Base-by-base conservation (phyloP, 2,797 vertebrate species). In the Leucoraja ocellata region DNA sequence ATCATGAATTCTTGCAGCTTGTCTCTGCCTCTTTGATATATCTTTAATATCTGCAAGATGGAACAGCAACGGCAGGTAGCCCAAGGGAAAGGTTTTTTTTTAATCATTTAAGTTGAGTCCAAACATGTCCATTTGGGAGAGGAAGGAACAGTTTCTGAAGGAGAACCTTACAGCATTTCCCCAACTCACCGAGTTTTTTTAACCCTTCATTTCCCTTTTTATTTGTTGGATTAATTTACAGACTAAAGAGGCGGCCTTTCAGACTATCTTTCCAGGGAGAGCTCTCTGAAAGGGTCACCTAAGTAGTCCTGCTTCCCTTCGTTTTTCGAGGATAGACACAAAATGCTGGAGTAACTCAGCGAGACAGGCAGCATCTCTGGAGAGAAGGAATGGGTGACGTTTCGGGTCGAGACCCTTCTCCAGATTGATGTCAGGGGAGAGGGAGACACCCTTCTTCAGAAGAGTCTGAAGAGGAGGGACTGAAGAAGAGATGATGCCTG, bases 71-170 rank as follows among this genome's bases (percentile, higher is more conserved):
- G 28, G 9, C 23, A 54, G 13, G 71, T 23, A 8, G 68, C 71
- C 73, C 90, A 28, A 1, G 9, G 90, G 73, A 14, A n/a, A 14
- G 10, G 9, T n/a, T 74, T 74, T 74, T 76, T 76, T n/a, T 4
- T 25, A 74, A 74, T 76, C 90, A 92, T n/a, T 92, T 28, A 74
- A 74, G 90, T 36, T 88, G 84, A 76, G 90, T 92, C 73, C 90
- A 76, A 76, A 92, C 90, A 74, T 25, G 90, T 25, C 68, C 1
- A 23, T 9, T 5, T 74, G 71, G 4, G 23, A 76, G 54, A 92
- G 90, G 23, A 73, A 73, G 32, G 39, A 54, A n/a, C 71, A 63
- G 71, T 54, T 74, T 74, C 90, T 76, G 90, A 28, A 6, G 39
- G 10, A 76, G 63, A 8, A 8, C 10, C 28, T n/a, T 18, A n/a